phyloP scores from a whole-genome alignment of 2,888 invertebrate genomes.

The Nineta flava region DNA sequence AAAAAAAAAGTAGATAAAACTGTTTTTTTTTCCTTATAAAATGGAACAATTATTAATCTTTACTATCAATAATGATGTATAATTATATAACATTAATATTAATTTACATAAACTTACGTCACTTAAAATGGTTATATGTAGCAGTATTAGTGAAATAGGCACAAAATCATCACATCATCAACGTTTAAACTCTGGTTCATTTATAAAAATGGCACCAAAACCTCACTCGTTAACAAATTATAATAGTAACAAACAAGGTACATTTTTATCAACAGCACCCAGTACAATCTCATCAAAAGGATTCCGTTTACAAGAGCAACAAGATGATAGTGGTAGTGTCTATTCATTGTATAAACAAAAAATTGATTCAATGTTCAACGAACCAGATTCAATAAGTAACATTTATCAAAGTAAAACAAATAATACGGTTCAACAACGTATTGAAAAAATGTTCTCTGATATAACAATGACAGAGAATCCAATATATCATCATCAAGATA shows the following conservation, averaged over 20 bases:
- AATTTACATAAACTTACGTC: background rate
- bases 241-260: background rate
- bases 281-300: constrained; percentile 19
- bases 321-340: constrained; percentile 23
- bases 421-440: constrained; percentile 70
- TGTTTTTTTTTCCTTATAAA: background rate
- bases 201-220: constrained; percentile 5
- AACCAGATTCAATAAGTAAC: constrained; percentile 20
- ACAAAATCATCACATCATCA: background rate
- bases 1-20: background rate
- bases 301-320: constrained; percentile 22
- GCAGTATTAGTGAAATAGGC: background rate
- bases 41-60: no score
- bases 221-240: constrained; percentile 5
- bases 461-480: constrained; percentile 37
- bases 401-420: constrained; percentile 26
- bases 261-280: background rate
- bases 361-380: constrained; percentile 76
- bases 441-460: constrained; percentile 72
- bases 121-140: constrained; percentile 6
- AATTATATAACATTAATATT: background rate
- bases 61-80: background rate
- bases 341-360: constrained; percentile 64
- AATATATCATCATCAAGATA: constrained; percentile 35
- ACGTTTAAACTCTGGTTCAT: background rate